These are phyloP conservation scores for Drosophila subobscura DNA, from an alignment of 1,140 invertebrate species.

Conservation along the genomic window DNA sequence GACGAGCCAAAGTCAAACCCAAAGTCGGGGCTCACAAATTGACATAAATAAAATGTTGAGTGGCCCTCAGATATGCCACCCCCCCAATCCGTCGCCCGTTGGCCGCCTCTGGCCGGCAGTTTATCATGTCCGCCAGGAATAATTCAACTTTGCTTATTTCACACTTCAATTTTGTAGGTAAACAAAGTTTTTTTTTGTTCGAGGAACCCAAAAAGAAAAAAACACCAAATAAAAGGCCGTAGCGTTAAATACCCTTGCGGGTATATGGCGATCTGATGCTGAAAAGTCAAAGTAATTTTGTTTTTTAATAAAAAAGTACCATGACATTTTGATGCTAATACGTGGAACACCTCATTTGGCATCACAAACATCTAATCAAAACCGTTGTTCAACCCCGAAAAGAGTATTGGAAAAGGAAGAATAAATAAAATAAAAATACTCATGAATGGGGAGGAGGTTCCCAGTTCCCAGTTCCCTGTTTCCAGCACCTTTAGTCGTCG, in stretches of 20 bases:
- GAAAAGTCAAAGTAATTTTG: no score
- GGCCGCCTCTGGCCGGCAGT: slow-evolving; percentile 55
- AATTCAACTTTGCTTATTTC: slow-evolving; percentile 82
- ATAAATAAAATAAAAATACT: slow-evolving; percentile 4
- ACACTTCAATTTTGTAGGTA: slow-evolving; percentile 82
- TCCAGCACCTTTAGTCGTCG: slow-evolving; percentile 38
- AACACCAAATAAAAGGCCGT: slow-evolving; percentile 26
- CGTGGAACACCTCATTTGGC: no score
- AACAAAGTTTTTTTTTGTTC: slow-evolving; percentile 66
- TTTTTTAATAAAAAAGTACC: no score
- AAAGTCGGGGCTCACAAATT: slow-evolving; percentile 73
- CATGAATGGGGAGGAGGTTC: not conserved
- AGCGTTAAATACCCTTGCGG: slow-evolving; percentile 50
- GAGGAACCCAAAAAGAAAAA: slow-evolving; percentile 2
- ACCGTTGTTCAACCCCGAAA: no score
- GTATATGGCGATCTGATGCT: not conserved
- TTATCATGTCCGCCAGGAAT: slow-evolving; percentile 83
- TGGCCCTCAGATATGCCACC: slow-evolving; percentile 24
- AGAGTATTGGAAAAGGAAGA: slow-evolving; percentile 4
- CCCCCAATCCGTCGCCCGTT: not conserved
- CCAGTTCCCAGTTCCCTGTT: no score
- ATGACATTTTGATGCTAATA: no score
- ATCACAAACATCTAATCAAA: no score
- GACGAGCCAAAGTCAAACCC: slow-evolving; percentile 50
- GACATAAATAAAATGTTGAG: slow-evolving; percentile 76